phyloP scores from a whole-genome alignment of 1,140 invertebrate species.

The Cyrtorhinus lividipennis region DNA sequence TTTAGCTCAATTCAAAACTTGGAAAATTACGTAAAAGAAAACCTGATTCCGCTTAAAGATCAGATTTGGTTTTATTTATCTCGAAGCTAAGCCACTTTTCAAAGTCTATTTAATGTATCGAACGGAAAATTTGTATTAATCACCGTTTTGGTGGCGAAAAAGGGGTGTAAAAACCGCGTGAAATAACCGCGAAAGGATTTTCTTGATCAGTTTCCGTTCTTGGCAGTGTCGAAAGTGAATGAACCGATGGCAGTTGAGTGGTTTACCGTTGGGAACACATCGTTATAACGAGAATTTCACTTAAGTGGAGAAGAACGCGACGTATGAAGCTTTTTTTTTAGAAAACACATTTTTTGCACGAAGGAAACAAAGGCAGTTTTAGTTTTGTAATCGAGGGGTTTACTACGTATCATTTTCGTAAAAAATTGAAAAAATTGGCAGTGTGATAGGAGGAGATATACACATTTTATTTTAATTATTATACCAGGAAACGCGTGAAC shows the following conservation, averaged over 20 bases:
- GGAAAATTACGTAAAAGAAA: neutral
- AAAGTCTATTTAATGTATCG: constrained; percentile 8
- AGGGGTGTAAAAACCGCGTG: neutral
- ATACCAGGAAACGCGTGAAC: too few relatives aligned
- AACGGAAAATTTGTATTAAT: neutral
- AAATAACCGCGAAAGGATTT: neutral
- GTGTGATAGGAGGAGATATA: too few relatives aligned
- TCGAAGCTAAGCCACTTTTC: neutral
- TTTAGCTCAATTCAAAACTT: neutral
- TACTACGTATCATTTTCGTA: too few relatives aligned
- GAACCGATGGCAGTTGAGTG: neutral
- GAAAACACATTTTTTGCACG: too few relatives aligned
- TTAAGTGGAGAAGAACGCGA: neutral
- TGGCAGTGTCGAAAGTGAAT: neutral
- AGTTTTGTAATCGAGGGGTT: too few relatives aligned
- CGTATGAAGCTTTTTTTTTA: too few relatives aligned
- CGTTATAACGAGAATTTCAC: neutral
- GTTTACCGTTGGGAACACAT: neutral
- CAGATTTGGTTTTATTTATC: neutral
- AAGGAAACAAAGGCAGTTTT: too few relatives aligned
- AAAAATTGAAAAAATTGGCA: too few relatives aligned
- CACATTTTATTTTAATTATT: too few relatives aligned
- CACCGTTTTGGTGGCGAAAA: neutral
- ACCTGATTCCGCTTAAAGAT: neutral
- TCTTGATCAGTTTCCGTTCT: neutral